Evolutionary conservation across 2,888 invertebrate species (phyloP), one percentile per base, ranked within the genome.

Genomic region (Acanthosoma haemorrhoidale): DNA sequence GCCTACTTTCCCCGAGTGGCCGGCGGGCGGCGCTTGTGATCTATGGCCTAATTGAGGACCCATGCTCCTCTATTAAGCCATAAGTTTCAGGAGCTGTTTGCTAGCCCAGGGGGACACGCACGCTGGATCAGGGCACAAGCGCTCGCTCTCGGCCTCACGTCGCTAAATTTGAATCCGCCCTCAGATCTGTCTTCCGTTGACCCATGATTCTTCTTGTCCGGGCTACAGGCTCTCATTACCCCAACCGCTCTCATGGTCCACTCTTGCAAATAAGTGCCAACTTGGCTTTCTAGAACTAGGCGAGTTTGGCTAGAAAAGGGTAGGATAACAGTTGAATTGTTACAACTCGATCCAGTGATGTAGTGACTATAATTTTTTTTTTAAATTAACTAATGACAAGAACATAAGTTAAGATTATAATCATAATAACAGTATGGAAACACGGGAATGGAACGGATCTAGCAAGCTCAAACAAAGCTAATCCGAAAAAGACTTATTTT

Each of bases 61-160:
- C 60, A 15, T 18, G 13, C 36, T 61, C 38, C 25, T n/a, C 61
- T 38, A 61, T 61, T 61, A 61, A 61, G 61, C 61, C 61, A 61
- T 61, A 61, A 61, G 61, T 61, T 36, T 21, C 51, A 51, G 51
- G 29, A 51, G 51, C 51, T 51, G 51, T 25, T 51, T 5, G 25
- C n/a, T 29, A 21, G 51, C 51, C 51, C n/a, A n/a, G 8, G 51
- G 51, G 51, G 51, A 51, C 51, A 21, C 39, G 41, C 18, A 41
- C 29, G 29, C 51, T 25, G 25, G 29, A 51, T n/a, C 51, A 51
- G 25, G 51, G 51, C 51, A 43, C 18, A 18, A 51, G 21, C 51
- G 29, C n/a, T n/a, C 51, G 29, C 51, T 25, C 51, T 51, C n/a
- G n/a, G 51, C 51, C n/a, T 5, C n/a, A 11, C 25, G 29, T 51